phyloP scores from a whole-genome alignment of 2,113 vertebrate genomes.

The Erythrocercus mccallii region DNA sequence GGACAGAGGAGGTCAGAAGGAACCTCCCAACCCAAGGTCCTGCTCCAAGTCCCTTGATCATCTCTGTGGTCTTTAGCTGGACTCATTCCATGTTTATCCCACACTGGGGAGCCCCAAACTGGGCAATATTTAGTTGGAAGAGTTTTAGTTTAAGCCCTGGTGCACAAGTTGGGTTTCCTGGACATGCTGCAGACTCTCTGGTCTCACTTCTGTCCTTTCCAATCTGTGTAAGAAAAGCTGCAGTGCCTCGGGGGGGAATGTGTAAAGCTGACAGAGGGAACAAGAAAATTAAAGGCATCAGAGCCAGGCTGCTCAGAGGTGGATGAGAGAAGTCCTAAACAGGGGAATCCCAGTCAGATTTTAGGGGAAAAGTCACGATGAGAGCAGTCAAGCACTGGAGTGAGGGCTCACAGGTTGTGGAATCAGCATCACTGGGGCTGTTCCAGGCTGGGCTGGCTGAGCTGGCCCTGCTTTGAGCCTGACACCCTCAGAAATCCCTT shows the following conservation, averaged over 20 bases:
- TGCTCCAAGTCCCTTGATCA: background rate
- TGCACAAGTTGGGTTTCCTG: background rate
- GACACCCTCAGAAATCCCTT: background rate
- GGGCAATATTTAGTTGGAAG: background rate
- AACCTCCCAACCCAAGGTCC: background rate
- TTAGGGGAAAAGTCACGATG: fast-evolving
- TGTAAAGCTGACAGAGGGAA: background rate
- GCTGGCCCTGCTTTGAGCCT: background rate
- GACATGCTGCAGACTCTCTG: conserved; percentile 17
- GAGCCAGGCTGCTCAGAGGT: background rate
- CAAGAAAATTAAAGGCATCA: background rate
- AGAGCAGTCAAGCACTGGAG: background rate
- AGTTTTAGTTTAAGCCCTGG: background rate
- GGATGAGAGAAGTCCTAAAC: background rate
- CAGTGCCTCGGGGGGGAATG: conserved; percentile 1
- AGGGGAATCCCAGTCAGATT: background rate
- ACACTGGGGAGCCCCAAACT: background rate
- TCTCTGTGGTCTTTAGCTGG: background rate
- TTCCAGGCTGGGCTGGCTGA: background rate
- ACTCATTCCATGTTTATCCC: background rate
- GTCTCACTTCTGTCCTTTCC: background rate
- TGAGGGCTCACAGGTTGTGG: fast-evolving
- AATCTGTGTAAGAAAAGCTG: background rate
- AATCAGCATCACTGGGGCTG: background rate
- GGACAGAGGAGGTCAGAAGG: background rate